These are phyloP conservation scores for Prochilodus magdalenae DNA, from an alignment of 2,113 vertebrate genomes.

Conservation along the genomic window DNA sequence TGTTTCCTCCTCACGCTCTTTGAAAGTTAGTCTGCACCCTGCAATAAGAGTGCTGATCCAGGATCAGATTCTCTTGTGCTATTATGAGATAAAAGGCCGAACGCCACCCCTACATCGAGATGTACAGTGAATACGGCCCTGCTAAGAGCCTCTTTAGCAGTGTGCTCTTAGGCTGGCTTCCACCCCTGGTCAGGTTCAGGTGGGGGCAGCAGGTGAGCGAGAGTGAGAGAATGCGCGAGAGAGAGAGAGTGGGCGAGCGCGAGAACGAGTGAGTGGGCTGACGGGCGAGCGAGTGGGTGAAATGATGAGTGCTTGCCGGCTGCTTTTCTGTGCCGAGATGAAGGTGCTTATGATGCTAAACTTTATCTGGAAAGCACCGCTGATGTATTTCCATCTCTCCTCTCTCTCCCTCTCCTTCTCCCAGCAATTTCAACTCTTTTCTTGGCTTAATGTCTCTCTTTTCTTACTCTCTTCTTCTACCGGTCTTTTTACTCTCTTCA, in stretches of 20 bases:
- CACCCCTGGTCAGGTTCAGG: background rate
- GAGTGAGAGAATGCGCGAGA: background rate
- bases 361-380: constrained; percentile 32
- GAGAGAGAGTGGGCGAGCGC: constrained; percentile 19
- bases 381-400: constrained; percentile 22
- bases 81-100: constrained; percentile 25
- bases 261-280: background rate
- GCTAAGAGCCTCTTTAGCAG: constrained; percentile 13
- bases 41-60: background rate
- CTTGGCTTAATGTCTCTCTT: constrained; percentile 8
- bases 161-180: background rate
- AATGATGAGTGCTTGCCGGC: constrained; percentile 24
- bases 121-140: constrained; percentile 5
- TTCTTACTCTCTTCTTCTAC: background rate
- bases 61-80: background rate
- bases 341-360: constrained; percentile 46
- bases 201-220: background rate
- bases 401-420: background rate
- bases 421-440: background rate
- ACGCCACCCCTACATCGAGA: constrained; percentile 2
- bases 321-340: constrained; percentile 40
- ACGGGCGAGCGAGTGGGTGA: constrained; percentile 21
- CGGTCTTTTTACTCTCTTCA: constrained; percentile 27
- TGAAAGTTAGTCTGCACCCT: no score
- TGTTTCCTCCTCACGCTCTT: background rate